Evolutionary conservation across 2,888 invertebrate species (phyloP).

Genomic region (Hipparchia semele): DNA sequence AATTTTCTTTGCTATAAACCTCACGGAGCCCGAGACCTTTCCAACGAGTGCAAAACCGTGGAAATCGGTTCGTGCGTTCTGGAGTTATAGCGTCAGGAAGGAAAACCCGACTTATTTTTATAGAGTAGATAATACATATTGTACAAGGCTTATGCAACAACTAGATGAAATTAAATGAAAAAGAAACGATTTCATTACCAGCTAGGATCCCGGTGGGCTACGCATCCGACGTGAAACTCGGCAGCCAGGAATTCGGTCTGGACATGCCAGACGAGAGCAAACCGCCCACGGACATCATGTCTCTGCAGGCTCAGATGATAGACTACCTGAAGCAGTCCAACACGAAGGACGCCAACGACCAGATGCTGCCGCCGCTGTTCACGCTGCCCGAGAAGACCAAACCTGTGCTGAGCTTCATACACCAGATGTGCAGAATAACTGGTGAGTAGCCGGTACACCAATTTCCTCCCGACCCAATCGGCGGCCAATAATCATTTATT

Average conservation of each 20-base stretch:
- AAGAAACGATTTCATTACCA: slow-evolving; percentile 36
- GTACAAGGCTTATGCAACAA: too few species aligned
- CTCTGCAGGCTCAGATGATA: slow-evolving; percentile 60
- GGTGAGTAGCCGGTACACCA: slow-evolving; percentile 48
- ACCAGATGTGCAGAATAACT: slow-evolving; percentile 59
- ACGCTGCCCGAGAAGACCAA: slow-evolving; percentile 65
- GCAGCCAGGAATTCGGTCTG: slow-evolving; percentile 55
- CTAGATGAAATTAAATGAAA: too few species aligned
- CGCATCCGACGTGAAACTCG: slow-evolving; percentile 60
- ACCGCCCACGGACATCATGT: slow-evolving; percentile 48
- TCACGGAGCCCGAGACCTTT: too few species aligned
- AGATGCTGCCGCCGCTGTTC: slow-evolving; percentile 59
- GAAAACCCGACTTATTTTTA: too few species aligned
- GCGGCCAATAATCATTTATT: too few species aligned
- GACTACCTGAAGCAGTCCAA: slow-evolving; percentile 61
- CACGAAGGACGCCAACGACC: slow-evolving; percentile 30
- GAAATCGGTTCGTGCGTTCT: too few species aligned
- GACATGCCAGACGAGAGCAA: slow-evolving; percentile 56
- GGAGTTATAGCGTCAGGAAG: too few species aligned
- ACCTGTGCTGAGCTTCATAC: slow-evolving; percentile 57
- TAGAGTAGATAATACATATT: too few species aligned
- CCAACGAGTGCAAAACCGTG: too few species aligned
- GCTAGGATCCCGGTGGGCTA: slow-evolving; percentile 67
- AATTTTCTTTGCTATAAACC: too few species aligned
- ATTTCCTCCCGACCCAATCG: too few species aligned